These are phyloP conservation scores for Lagorchestes hirsutus DNA, from an alignment of 2,797 vertebrate species.

Conservation along the genomic window DNA sequence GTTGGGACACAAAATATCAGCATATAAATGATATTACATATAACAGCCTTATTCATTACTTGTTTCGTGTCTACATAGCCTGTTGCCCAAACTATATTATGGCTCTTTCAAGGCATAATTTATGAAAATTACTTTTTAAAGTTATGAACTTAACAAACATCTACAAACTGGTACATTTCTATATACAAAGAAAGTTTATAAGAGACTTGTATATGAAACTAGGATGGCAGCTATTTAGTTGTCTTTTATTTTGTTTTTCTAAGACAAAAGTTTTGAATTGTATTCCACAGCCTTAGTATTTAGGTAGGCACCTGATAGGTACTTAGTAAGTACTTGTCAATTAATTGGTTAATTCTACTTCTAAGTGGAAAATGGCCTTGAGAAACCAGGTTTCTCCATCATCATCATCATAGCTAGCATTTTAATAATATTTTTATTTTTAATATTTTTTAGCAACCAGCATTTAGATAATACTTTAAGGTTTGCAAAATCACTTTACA, in stretches of 20 bases:
- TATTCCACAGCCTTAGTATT: not conserved
- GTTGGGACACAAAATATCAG: not conserved
- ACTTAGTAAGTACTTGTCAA: conserved; percentile 18
- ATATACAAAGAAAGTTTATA: not conserved
- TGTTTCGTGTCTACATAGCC: not conserved
- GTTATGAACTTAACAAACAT: not conserved
- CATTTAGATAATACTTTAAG: not conserved
- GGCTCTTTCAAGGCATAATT: not conserved
- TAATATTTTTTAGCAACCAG: not conserved
- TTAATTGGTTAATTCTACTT: conserved; percentile 21
- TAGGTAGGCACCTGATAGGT: not conserved
- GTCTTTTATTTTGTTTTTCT: not conserved
- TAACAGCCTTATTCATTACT: not conserved
- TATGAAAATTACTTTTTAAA: not conserved
- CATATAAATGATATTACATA: not conserved
- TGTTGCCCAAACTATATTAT: not conserved
- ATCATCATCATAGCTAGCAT: not conserved
- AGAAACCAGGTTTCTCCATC: not conserved
- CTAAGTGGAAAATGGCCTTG: not conserved
- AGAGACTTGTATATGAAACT: not conserved
- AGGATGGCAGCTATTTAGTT: not conserved
- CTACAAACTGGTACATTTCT: not conserved
- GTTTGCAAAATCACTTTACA: not conserved
- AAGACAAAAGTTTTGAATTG: not conserved
- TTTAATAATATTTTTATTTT: not conserved